phyloP scores from a whole-genome alignment of 2,888 invertebrate species.

The Zaprionus lineosus region DNA sequence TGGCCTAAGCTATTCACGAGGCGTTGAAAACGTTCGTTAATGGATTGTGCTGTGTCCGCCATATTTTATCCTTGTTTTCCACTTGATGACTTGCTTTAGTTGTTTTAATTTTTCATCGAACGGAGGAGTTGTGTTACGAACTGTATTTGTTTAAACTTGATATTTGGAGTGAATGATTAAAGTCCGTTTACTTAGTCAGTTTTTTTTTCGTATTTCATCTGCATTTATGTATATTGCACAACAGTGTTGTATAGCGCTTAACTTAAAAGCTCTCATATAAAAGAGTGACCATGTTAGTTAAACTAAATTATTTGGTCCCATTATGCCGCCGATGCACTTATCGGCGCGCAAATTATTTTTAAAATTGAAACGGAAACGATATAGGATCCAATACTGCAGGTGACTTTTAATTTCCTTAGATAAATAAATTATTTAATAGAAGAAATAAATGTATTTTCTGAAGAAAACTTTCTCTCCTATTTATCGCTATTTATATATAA shows the following conservation, averaged over 20 bases:
- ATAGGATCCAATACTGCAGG: too few relatives aligned
- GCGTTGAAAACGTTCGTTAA: constrained; percentile 71
- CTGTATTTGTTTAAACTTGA: constrained; percentile 16
- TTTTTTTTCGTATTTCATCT: constrained; percentile 36
- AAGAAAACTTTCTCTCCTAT: constrained; percentile 23
- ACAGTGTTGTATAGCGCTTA: constrained; percentile 41
- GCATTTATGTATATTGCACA: constrained; percentile 43
- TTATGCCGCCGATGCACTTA: not conserved
- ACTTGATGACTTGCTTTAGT: constrained; percentile 19
- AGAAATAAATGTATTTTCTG: too few relatives aligned
- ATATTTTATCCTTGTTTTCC: constrained; percentile 38
- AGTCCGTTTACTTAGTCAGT: constrained; percentile 42
- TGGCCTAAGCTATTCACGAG: constrained; percentile 76
- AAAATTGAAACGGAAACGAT: not conserved
- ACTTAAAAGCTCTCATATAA: constrained; percentile 37
- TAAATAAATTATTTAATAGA: too few relatives aligned
- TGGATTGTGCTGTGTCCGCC: constrained; percentile 56
- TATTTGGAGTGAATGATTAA: constrained; percentile 35
- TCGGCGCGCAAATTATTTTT: constrained; percentile 13
- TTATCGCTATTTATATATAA: too few relatives aligned
- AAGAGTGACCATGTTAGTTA: constrained; percentile 11
- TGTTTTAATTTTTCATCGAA: constrained; percentile 50
- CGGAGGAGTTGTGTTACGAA: constrained; percentile 64
- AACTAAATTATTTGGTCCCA: constrained; percentile 1
- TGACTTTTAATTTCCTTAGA: too few relatives aligned